phyloP scores from a whole-genome alignment of 2,888 invertebrate genomes.

The Adela reaumurella region DNA sequence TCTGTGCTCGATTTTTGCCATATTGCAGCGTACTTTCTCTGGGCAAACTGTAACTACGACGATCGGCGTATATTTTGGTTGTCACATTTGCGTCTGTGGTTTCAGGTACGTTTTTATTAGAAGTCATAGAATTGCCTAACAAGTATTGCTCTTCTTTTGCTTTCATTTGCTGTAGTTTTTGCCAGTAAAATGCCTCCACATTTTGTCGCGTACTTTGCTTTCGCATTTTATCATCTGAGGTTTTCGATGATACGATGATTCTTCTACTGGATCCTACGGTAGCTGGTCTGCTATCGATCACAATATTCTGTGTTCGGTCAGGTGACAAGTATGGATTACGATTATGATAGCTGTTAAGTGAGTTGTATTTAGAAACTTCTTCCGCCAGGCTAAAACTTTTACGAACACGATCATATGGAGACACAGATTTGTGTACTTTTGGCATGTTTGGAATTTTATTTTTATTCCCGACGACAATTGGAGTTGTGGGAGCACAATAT shows the following conservation, averaged over 20 bases:
- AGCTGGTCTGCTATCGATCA: no score
- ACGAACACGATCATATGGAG: conserved; percentile 38
- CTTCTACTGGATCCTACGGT: no score
- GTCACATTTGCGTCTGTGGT: no score
- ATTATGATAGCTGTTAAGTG: not conserved
- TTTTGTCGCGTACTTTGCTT: conserved; percentile 53
- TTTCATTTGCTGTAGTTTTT: conserved; percentile 61
- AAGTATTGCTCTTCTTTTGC: conserved; percentile 58
- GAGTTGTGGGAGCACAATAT: conserved; percentile 47
- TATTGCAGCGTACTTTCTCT: not conserved
- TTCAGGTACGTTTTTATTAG: no score
- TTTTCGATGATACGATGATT: not conserved
- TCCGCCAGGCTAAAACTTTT: conserved; percentile 39
- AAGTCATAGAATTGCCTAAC: conserved; percentile 24
- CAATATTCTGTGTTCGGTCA: not conserved
- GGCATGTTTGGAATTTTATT: conserved; percentile 43
- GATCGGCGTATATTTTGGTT: no score
- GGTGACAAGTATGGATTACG: not conserved
- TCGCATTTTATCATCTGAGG: conserved; percentile 14
- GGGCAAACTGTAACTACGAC: not conserved
- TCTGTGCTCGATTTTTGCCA: not conserved
- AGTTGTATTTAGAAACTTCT: conserved; percentile 16
- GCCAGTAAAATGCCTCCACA: conserved; percentile 67
- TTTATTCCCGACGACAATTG: conserved; percentile 28
- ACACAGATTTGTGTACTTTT: conserved; percentile 23